Evolutionary conservation across 1,140 invertebrate species (phyloP).

Genomic region (Hylaeus anthracinus): DNA sequence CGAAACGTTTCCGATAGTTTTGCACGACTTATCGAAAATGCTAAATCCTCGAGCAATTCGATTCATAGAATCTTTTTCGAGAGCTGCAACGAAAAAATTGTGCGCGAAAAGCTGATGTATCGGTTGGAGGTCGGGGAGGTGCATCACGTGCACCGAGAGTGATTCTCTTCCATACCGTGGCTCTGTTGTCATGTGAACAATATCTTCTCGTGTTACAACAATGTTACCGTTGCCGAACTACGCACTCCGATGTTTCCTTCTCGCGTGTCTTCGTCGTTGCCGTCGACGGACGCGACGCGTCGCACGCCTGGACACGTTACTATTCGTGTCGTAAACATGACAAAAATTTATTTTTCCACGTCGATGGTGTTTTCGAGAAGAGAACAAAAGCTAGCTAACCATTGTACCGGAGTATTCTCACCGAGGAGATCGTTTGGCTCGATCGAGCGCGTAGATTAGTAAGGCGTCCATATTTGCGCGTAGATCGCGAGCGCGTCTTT

Average conservation of each 20-base stretch:
- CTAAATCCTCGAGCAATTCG: too few species aligned
- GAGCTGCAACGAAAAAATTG: conserved; percentile 2
- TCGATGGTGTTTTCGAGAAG: background rate
- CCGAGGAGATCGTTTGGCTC: conserved; percentile 47
- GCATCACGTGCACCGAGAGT: conserved; percentile 59
- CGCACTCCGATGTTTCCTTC: conserved; percentile 43
- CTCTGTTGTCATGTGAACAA: conserved; percentile 69
- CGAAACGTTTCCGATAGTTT: conserved; percentile 53
- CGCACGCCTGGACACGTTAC: background rate
- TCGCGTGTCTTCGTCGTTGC: conserved; percentile 28
- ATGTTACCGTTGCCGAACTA: conserved; percentile 65
- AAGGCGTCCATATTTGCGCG: background rate
- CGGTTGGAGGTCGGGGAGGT: conserved; percentile 40
- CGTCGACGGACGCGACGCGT: background rate
- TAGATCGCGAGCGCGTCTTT: conserved; percentile 55
- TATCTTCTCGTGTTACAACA: conserved; percentile 71
- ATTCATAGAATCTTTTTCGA: background rate
- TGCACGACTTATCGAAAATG: conserved; percentile 11
- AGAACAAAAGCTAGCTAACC: background rate
- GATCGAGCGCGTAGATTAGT: conserved; percentile 54
- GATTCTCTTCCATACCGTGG: conserved; percentile 55
- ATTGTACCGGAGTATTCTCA: background rate
- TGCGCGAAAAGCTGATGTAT: background rate
- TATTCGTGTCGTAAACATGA: too few species aligned
- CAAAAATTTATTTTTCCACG: background rate